Evolutionary conservation across 2,113 vertebrate species (phyloP).

Genomic region (Engystomops pustulosus): DNA sequence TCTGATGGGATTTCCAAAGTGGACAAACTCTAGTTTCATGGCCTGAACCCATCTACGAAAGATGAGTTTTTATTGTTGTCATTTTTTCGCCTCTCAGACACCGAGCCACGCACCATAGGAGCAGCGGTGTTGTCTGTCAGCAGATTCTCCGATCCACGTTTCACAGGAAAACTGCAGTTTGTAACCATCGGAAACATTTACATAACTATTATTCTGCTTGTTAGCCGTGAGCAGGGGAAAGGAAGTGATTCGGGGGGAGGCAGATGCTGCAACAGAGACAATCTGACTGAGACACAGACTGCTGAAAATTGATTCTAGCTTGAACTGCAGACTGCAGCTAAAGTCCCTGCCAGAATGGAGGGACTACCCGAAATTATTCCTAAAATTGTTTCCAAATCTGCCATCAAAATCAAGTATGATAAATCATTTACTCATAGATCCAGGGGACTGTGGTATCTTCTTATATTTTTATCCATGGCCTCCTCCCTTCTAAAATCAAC

Average conservation of each 20-base stretch:
- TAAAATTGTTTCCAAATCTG: not conserved
- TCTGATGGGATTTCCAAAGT: not conserved
- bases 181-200: slow-evolving; percentile 26
- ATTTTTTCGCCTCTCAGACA: not conserved
- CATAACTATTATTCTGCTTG: slow-evolving; percentile 33
- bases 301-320: not conserved
- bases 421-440: too few relatives aligned
- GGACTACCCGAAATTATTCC: not conserved
- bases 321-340: slow-evolving; percentile 1
- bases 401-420: too few relatives aligned
- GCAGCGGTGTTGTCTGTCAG: not conserved
- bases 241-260: not conserved
- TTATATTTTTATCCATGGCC: too few relatives aligned
- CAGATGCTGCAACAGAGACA: slow-evolving; percentile 24
- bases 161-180: slow-evolving; percentile 29
- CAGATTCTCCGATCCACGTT: slow-evolving; percentile 1
- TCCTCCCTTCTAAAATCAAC: too few relatives aligned
- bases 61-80: not conserved
- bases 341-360: not conserved
- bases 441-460: too few relatives aligned
- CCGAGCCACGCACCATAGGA: not conserved
- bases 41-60: not conserved
- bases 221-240: slow-evolving; percentile 38
- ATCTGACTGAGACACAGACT: not conserved
- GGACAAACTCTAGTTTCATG: not conserved